Percentiles rank a stretch among this genome's conserved stretches.
Evolutionary conservation across 2,797 vertebrate species (phyloP).

Genomic region (Oreochromis mossambicus): DNA sequence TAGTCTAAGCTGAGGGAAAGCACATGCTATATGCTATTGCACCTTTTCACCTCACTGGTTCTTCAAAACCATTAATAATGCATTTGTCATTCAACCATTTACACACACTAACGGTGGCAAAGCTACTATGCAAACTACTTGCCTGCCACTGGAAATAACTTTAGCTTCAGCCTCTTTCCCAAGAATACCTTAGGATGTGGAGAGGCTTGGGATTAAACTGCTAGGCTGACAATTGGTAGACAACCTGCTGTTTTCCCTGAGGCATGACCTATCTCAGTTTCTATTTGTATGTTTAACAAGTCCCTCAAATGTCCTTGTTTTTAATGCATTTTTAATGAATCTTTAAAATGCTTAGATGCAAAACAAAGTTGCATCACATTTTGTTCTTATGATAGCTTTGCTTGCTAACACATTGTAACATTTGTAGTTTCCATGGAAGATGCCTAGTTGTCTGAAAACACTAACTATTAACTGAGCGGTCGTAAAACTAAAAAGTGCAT

Average conservation of each 20-base stretch:
- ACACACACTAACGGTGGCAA: neutral
- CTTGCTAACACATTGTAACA: neutral
- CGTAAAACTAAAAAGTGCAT: neutral
- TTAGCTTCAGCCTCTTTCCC: neutral
- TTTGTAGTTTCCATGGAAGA: neutral
- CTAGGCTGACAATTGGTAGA: neutral
- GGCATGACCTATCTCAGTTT: neutral
- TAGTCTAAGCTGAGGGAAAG: constrained; percentile 7
- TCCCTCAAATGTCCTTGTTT: neutral
- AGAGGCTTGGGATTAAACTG: neutral
- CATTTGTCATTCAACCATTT: neutral
- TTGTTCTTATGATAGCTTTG: neutral
- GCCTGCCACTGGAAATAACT: neutral
- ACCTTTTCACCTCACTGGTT: neutral
- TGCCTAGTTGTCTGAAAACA: neutral
- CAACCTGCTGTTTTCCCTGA: neutral
- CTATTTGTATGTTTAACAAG: neutral
- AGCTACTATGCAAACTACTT: neutral
- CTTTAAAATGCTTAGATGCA: neutral
- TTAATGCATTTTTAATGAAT: neutral
- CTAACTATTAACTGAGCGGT: neutral
- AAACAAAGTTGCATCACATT: neutral
- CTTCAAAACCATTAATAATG: neutral
- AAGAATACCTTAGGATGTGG: neutral
- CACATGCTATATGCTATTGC: neutral